phyloP scores from a whole-genome alignment of 2,888 invertebrate genomes.

The Nowickia ferox region DNA sequence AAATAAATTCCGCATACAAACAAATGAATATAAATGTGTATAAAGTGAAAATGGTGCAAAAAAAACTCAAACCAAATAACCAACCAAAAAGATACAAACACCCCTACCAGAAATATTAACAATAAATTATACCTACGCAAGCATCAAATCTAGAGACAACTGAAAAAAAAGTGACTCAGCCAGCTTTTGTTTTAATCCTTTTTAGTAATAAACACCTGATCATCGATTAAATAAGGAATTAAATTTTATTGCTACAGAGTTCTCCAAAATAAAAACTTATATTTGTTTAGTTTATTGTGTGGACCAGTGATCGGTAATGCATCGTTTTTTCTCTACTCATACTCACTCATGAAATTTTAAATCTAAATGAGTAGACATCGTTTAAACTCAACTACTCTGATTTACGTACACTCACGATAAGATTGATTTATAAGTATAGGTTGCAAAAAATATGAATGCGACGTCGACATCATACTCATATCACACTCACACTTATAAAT shows the following conservation, averaged over 20 bases:
- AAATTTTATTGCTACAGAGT: background rate
- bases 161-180: constrained; percentile 6
- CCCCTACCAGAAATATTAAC: constrained; percentile 7
- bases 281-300: too few species aligned
- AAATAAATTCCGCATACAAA: constrained; percentile 30
- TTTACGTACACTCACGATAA: too few species aligned
- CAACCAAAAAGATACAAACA: background rate
- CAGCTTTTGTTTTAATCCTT: constrained; percentile 59
- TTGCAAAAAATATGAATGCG: too few species aligned
- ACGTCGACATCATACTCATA: too few species aligned
- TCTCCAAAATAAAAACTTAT: too few species aligned
- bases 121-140: constrained; percentile 27
- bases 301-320: too few species aligned
- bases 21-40: constrained; percentile 34
- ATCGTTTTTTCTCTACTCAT: too few species aligned
- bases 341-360: too few species aligned
- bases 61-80: background rate
- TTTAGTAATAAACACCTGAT: constrained; percentile 65
- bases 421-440: too few species aligned
- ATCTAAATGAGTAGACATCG: too few species aligned
- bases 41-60: constrained; percentile 18
- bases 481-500: too few species aligned
- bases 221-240: constrained; percentile 36
- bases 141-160: constrained; percentile 1
- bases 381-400: too few species aligned